These are phyloP conservation scores for Sitophilus oryzae DNA, from an alignment of 1,140 invertebrate species.

Conservation along the genomic window DNA sequence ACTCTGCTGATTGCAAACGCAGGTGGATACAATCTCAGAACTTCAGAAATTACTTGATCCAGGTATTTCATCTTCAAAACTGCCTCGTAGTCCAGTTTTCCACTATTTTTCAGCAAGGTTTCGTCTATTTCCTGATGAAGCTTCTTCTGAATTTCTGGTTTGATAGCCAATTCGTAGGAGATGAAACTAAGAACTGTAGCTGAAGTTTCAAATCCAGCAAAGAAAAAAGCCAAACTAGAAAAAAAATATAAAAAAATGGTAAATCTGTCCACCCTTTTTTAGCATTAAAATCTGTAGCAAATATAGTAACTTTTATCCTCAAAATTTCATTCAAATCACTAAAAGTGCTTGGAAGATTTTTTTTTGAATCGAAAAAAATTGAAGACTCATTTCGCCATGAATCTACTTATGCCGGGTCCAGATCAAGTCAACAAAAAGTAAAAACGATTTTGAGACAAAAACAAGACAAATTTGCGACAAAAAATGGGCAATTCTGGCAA, in stretches of 20 bases:
- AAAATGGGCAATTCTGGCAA: too few relatives aligned
- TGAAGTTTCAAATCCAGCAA: slow-evolving; percentile 37
- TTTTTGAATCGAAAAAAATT: too few relatives aligned
- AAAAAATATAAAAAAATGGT: neutral
- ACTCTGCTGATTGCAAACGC: slow-evolving; percentile 52
- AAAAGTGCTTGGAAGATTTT: too few relatives aligned
- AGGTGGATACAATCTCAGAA: slow-evolving; percentile 57
- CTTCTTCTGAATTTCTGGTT: slow-evolving; percentile 43
- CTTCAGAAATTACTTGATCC: slow-evolving; percentile 58
- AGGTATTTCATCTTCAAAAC: slow-evolving; percentile 57
- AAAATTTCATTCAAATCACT: too few relatives aligned
- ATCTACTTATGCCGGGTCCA: too few relatives aligned
- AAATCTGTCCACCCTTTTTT: too few relatives aligned
- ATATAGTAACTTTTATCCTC: too few relatives aligned
- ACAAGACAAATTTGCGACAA: too few relatives aligned
- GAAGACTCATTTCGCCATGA: too few relatives aligned
- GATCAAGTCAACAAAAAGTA: too few relatives aligned
- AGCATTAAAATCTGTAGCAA: too few relatives aligned
- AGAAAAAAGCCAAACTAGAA: slow-evolving; percentile 20
- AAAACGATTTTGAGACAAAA: too few relatives aligned
- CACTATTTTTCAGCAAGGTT: slow-evolving; percentile 22
- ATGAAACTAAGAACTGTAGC: slow-evolving; percentile 42
- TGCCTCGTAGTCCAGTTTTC: slow-evolving; percentile 49
- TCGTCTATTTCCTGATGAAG: slow-evolving; percentile 34
- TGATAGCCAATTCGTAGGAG: slow-evolving; percentile 48